Evolutionary conservation across 2,888 invertebrate genomes (phyloP).

Genomic region (Caradrina clavipalpis): DNA sequence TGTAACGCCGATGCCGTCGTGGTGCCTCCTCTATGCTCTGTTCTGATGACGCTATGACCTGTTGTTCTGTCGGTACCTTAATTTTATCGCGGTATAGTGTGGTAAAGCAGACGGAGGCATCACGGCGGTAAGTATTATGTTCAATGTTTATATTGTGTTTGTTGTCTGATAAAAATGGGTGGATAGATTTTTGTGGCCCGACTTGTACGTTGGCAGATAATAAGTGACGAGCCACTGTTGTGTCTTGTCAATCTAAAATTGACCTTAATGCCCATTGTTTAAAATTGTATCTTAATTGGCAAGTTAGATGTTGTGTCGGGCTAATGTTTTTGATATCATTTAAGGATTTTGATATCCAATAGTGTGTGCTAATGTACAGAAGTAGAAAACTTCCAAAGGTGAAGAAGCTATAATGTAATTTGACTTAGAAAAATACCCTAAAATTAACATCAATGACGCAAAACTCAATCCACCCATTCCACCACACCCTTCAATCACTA

Average conservation of each 20-base stretch:
- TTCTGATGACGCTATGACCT: slow-evolving; percentile 87
- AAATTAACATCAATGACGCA: background rate
- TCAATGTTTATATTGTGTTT: slow-evolving; percentile 53
- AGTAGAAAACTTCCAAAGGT: no score
- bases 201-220: background rate
- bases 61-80: slow-evolving; percentile 51
- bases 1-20: slow-evolving; percentile 82
- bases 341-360: no score
- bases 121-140: slow-evolving; percentile 82
- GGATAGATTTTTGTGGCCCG: slow-evolving; percentile 34
- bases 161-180: slow-evolving; percentile 36
- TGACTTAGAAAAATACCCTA: no score
- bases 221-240: no score
- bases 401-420: no score
- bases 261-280: no score
- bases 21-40: slow-evolving; percentile 90
- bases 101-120: slow-evolving; percentile 84
- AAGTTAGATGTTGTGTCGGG: no score
- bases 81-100: slow-evolving; percentile 65
- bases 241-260: no score
- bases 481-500: background rate
- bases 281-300: no score
- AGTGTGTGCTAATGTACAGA: no score
- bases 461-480: slow-evolving; percentile 20
- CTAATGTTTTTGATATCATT: no score